phyloP scores from a whole-genome alignment of 1,140 invertebrate genomes.

The Nephila pilipes region DNA sequence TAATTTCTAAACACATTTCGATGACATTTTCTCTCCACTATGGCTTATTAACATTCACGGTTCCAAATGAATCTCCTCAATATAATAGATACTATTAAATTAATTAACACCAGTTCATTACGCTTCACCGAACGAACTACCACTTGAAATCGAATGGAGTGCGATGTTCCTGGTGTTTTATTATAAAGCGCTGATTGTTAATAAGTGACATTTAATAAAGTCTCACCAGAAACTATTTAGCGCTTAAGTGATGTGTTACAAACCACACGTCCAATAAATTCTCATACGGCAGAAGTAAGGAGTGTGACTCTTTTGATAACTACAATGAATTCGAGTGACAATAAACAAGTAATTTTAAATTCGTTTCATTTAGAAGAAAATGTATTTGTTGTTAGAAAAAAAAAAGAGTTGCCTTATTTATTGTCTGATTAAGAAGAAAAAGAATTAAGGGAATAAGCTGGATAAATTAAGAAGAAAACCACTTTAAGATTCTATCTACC shows the following conservation, averaged over 20 bases:
- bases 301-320: background rate
- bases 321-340: too few species aligned
- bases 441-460: too few species aligned
- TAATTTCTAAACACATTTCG: too few species aligned
- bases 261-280: background rate
- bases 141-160: background rate
- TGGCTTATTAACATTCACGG: too few species aligned
- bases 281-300: background rate
- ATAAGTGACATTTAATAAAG: slow-evolving; percentile 14
- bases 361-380: too few species aligned
- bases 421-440: too few species aligned
- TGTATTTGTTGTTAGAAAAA: too few species aligned
- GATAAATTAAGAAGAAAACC: too few species aligned
- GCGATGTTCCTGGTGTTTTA: background rate
- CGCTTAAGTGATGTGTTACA: background rate
- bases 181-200: background rate
- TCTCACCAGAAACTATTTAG: background rate
- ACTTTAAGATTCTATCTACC: too few species aligned
- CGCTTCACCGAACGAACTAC: background rate
- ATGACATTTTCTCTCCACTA: too few species aligned
- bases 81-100: background rate
- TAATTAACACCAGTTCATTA: background rate
- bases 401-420: too few species aligned
- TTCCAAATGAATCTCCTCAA: background rate
- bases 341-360: too few species aligned